Percentiles rank a stretch among this genome's conserved stretches.
Evolutionary conservation across 2,797 vertebrate genomes (phyloP).

Genomic region (Clarias pachynema): DNA sequence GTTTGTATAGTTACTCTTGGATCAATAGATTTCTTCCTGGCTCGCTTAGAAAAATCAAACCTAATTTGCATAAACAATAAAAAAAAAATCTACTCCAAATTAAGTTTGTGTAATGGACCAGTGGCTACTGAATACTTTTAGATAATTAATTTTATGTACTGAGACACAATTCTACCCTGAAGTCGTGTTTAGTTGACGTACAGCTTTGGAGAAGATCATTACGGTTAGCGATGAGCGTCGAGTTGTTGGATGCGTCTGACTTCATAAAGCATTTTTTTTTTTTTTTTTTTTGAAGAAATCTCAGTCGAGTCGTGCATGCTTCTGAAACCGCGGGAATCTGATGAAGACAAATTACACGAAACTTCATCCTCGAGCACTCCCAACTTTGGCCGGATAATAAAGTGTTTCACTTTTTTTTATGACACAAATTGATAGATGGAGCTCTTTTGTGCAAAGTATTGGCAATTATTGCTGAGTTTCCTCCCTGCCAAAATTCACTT

Average conservation of each 20-base stretch:
- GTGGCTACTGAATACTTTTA: constrained; percentile 11
- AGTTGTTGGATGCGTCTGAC: constrained; percentile 35
- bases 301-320: neutral
- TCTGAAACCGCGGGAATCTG: constrained; percentile 24
- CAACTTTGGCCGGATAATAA: constrained; percentile 53
- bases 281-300: neutral
- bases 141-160: constrained; percentile 26
- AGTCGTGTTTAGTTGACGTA: neutral
- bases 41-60: constrained; percentile 18
- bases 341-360: constrained; percentile 54
- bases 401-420: constrained; percentile 52
- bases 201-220: neutral
- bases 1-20: neutral
- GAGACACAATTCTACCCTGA: neutral
- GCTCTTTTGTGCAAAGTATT: constrained; percentile 66
- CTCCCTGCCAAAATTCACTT: constrained; percentile 66
- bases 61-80: constrained; percentile 37
- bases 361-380: constrained; percentile 44
- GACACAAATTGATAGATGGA: constrained; percentile 71
- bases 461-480: constrained; percentile 66
- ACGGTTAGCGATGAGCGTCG: neutral
- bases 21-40: neutral
- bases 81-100: constrained; percentile 9
- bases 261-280: constrained; percentile 6
- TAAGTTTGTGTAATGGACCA: neutral